Conservation (phyloP, 1,140 invertebrate species). For the Drosophila orosa region DNA sequence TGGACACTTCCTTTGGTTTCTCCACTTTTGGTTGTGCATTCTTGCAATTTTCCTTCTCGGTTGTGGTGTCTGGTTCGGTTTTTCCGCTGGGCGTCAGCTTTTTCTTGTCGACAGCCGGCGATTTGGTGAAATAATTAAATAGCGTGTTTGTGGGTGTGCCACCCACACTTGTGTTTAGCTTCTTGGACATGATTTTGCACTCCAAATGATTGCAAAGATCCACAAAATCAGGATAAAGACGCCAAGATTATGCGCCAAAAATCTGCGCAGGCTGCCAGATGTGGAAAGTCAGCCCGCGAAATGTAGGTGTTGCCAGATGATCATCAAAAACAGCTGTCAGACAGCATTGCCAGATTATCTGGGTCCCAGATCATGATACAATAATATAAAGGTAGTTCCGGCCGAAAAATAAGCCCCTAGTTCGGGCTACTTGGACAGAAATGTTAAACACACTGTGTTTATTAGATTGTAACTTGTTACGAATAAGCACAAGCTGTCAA, state of each 20-base stretch:
- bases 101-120: slow-evolving; percentile 84
- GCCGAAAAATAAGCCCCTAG: too few relatives aligned
- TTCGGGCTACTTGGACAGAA: too few relatives aligned
- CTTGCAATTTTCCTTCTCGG: slow-evolving; percentile 59
- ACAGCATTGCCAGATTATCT: too few relatives aligned
- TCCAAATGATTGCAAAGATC: slow-evolving; percentile 4
- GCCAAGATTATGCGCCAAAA: slow-evolving; percentile 70
- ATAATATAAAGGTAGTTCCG: too few relatives aligned
- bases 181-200: slow-evolving; percentile 66
- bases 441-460: too few relatives aligned
- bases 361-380: too few relatives aligned
- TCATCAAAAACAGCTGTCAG: not conserved
- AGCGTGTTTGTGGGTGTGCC: slow-evolving; percentile 85
- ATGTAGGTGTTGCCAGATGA: not conserved
- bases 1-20: slow-evolving; percentile 4
- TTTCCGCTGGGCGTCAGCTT: slow-evolving; percentile 77
- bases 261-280: slow-evolving; percentile 16
- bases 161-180: slow-evolving; percentile 68
- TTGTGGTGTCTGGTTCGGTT: slow-evolving; percentile 24
- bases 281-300: not conserved
- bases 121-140: slow-evolving; percentile 87
- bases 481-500: too few relatives aligned
- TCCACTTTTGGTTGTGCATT: slow-evolving; percentile 37
- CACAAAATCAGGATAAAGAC: slow-evolving; percentile 38
- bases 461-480: too few relatives aligned